A percentile compares a stretch with the other conserved stretches of the same genome.
Evolutionary conservation across 64 coral and sea anemone species (phyloP).

Genomic region (Platygyra sinensis): DNA sequence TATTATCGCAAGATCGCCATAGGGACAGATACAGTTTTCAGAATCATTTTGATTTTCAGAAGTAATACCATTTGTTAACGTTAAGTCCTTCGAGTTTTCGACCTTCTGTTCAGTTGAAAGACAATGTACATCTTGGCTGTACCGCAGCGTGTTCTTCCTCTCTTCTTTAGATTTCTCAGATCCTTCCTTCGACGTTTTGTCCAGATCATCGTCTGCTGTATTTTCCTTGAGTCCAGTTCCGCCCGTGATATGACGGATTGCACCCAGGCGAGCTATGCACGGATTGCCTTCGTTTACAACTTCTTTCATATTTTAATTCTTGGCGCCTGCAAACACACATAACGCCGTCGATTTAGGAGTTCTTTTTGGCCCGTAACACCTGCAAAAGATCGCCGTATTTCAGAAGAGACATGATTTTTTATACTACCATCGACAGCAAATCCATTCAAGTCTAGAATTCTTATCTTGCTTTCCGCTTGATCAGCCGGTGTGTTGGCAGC

Average conservation of each 20-base stretch:
- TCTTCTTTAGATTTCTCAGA: not conserved
- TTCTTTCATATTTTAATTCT: not conserved
- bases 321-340: not conserved
- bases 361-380: not conserved
- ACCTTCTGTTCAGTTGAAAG: not conserved
- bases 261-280: not conserved
- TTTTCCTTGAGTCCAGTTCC: not conserved
- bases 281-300: not conserved
- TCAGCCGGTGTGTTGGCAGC: not conserved
- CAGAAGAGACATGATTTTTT: not conserved
- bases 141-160: not conserved
- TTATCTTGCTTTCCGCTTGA: not conserved
- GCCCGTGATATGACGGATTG: not conserved
- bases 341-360: not conserved
- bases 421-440: not conserved
- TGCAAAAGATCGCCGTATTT: not conserved
- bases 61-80: not conserved
- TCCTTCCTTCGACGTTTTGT: not conserved
- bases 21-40: not conserved
- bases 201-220: not conserved
- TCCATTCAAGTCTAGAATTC: constrained; percentile 12
- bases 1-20: not conserved
- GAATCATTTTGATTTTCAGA: not conserved
- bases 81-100: not conserved
- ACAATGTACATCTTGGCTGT: not conserved